Base-by-base conservation (phyloP, 23 tunicate genomes). In the Botrylloides violaceus region DNA sequence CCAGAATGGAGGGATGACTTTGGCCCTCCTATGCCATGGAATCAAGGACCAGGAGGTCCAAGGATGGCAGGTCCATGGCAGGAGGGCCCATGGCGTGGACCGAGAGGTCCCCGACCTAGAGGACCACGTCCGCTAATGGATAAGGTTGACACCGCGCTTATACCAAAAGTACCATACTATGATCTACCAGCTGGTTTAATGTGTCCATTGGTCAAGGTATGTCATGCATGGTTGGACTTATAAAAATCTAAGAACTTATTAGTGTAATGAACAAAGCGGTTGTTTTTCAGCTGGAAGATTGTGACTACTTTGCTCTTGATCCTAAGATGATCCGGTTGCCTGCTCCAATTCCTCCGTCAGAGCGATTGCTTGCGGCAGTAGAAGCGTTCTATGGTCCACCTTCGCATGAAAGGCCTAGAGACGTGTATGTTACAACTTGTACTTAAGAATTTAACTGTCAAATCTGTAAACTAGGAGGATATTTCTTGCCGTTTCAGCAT, bases 101-200 rank as follows among this genome's bases (percentile, higher is more conserved):
- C 70, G 15, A 56, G 68, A 26, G 66, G 61, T 23, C 70, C 77
- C 2, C 66, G 77, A 29, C 70, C 70, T 59, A 78, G 72, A 12
- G 48, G 73, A 18, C 49, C 64, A 23, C 53, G 53, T 43, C 75
- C 75, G 2, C 53, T 58, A 18, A 37, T 68, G 19, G 28, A 38
- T 2, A 80, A 60, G 24, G 71, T 71, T 26, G 94, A 85, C 56
- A 39, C 79, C 1, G 65, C 79, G 21, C 63, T 95, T 23, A 95
- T 79, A 4, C 99, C 99, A 0, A 78, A 73, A 68, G 84, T 60
- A 4, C 92, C 92, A 26, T 95, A 95, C 66, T 95, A 82, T 65
- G 96, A 95, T 36, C 62, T 95, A 15, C 99, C 99, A 63, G 89
- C 95, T 2, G 99, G 99, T 2, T 49, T 95, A 55, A 95, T 95